These are phyloP conservation scores for Diadophis punctatus DNA, from an alignment of 2,113 vertebrate species.

Conservation along the genomic window DNA sequence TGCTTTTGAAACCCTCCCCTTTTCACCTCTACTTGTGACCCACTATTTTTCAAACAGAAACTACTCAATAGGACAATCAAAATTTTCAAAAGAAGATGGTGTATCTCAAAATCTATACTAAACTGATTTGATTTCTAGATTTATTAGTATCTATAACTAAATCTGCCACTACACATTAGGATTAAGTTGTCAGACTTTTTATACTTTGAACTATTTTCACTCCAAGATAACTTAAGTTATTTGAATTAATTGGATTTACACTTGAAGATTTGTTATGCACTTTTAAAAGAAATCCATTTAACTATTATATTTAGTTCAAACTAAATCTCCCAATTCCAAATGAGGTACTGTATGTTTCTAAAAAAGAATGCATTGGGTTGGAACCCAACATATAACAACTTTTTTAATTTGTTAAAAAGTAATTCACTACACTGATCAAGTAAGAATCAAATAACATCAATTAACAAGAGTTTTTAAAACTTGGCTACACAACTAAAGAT, in stretches of 20 bases:
- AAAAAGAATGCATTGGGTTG: neutral
- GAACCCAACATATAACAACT: neutral
- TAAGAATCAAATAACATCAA: neutral
- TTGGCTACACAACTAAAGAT: neutral
- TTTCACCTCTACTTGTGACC: slow-evolving; percentile 75
- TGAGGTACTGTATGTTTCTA: neutral
- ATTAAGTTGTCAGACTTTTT: neutral
- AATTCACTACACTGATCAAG: neutral
- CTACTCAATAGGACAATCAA: slow-evolving; percentile 69
- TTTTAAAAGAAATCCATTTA: neutral
- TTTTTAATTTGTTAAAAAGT: neutral
- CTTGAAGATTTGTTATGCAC: neutral
- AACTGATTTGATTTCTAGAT: slow-evolving; percentile 62
- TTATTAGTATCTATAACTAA: slow-evolving; percentile 25
- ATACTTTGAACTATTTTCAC: slow-evolving; percentile 14
- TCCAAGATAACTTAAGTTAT: slow-evolving; percentile 22
- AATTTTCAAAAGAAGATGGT: slow-evolving; percentile 58
- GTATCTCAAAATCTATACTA: slow-evolving; percentile 59
- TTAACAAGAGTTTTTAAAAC: neutral
- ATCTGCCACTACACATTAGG: neutral
- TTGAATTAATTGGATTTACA: neutral
- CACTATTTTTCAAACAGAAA: slow-evolving; percentile 51
- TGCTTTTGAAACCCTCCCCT: slow-evolving; percentile 61
- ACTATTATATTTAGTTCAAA: neutral
- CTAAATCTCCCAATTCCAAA: neutral